Evolutionary conservation across 2,113 vertebrate species (phyloP), one percentile per base, ranked within the genome.

Genomic region (Otocyon megalotis): DNA sequence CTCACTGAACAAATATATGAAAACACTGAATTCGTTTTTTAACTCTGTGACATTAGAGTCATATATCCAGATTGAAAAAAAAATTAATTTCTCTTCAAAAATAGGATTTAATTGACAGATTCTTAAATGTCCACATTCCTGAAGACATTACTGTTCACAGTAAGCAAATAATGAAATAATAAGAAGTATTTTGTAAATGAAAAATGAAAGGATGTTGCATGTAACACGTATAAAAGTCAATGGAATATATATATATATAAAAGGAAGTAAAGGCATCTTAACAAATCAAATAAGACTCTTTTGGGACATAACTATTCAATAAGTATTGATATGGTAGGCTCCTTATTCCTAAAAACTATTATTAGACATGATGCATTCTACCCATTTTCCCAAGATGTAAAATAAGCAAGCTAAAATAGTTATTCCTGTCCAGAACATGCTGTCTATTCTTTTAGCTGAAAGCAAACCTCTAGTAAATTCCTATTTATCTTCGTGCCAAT

Each of bases 401-500:
- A 94, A 56, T 96, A 97, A 95, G 95, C 93, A 96, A 88, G 91
- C 92, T 97, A 94, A 94, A 97, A 97, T 97, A 93, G 89, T 97
- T 94, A 95, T 96, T 86, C 58, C 95, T 98, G 97, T 97, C 97
- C 95, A 84, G 90, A 97, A 93, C 81, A 80, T 92, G 85, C 26
- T 98, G 98, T 97, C 97, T 98, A 71, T 95, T 98, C 96, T 98
- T 98, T 97, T 92, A 97, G 98, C 97, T 98, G 82, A 98, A 98
- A 98, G 98, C 97, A 98, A 98, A 98, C 97, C 97, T 95, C 85
- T 63, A 97, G 97, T 98, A 98, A 97, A 98, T 98, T 98, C 97
- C 96, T 97, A 97, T 98, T 98, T 98, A 98, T 98, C 98, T 98
- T 96, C 97, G 98, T 98, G 99, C 96, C 98, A 98, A 98, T 98